Percentiles rank a stretch among this genome's conserved stretches.
Evolutionary conservation across 2,888 invertebrate genomes (phyloP).

Genomic region (Charanyca ferruginea): DNA sequence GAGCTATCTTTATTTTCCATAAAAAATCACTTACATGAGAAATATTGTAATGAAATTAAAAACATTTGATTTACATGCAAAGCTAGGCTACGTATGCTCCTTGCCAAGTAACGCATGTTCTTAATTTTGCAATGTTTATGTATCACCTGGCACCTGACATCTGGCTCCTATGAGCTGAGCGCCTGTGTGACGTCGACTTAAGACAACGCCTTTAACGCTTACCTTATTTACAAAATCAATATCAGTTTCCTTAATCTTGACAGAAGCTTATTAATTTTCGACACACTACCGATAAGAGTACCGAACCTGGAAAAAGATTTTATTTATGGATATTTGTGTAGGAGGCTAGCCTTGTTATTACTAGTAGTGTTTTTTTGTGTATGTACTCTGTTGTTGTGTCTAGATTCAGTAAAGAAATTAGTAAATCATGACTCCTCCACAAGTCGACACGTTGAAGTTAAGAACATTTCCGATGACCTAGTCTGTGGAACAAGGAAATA

Average conservation of each 20-base stretch:
- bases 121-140: neutral
- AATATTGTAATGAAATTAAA: no score
- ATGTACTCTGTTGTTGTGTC: neutral
- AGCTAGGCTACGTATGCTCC: neutral
- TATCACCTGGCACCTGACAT: neutral
- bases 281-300: neutral
- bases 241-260: no score
- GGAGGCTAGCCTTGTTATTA: neutral
- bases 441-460: neutral
- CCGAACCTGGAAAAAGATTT: neutral
- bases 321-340: slow-evolving; percentile 6
- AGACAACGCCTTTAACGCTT: no score
- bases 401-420: neutral
- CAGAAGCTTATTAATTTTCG: neutral
- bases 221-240: no score
- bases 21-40: no score
- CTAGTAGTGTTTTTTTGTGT: neutral
- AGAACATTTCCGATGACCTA: slow-evolving; percentile 1
- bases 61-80: no score
- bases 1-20: no score
- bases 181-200: no score
- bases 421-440: neutral
- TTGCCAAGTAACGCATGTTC: neutral
- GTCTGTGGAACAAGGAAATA: slow-evolving; percentile 27
- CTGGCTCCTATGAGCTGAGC: no score